Percentiles rank a stretch among this genome's conserved stretches.
Conservation (phyloP, 2,888 invertebrate genomes). For the Epinotia demarniana region DNA sequence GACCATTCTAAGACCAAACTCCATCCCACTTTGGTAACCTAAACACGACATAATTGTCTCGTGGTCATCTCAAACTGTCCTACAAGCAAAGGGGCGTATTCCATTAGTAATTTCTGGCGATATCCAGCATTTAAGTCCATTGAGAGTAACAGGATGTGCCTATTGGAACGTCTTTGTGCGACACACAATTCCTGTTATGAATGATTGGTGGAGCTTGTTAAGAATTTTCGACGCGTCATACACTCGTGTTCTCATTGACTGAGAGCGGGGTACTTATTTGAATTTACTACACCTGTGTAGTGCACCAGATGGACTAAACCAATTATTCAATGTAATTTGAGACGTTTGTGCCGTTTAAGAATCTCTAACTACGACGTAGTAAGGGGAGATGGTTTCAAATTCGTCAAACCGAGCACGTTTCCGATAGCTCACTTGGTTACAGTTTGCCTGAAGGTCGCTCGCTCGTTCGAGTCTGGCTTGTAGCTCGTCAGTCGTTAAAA, state of each 20-base stretch:
- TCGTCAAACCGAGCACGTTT: too few species aligned
- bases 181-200: constrained; percentile 23
- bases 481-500: too few species aligned
- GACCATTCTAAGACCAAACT: neutral
- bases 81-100: neutral
- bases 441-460: too few species aligned
- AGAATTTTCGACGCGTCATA: constrained; percentile 9
- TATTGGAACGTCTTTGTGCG: constrained; percentile 29
- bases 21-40: constrained; percentile 9
- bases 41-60: constrained; percentile 17
- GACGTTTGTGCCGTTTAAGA: too few species aligned
- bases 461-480: too few species aligned
- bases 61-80: neutral
- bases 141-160: constrained; percentile 22
- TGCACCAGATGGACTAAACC: neutral
- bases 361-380: too few species aligned
- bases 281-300: neutral
- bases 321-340: too few species aligned
- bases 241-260: neutral
- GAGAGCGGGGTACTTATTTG: neutral
- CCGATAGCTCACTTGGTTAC: too few species aligned
- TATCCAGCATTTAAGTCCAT: neutral
- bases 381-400: too few species aligned
- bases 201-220: constrained; percentile 18
- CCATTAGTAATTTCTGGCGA: neutral